Percentiles rank a stretch among this genome's conserved stretches.
phyloP scores from a whole-genome alignment of 2,888 invertebrate genomes.

The Rhogogaster chlorosoma region DNA sequence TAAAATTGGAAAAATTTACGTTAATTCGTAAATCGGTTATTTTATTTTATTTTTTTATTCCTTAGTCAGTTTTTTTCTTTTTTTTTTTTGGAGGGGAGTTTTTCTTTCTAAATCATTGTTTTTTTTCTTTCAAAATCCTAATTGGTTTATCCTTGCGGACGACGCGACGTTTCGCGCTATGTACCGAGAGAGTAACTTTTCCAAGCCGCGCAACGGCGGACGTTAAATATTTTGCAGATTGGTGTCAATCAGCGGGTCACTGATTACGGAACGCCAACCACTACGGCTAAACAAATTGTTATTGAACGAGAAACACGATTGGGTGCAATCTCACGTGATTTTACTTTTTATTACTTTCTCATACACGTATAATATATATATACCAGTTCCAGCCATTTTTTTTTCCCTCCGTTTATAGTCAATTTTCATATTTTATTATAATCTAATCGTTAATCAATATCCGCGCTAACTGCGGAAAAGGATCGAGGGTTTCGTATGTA shows the following conservation, averaged over 20 bases:
- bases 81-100: not conserved
- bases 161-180: not conserved
- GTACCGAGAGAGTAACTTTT: not conserved
- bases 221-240: slow-evolving; percentile 65
- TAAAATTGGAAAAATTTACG: not conserved
- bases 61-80: no score
- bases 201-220: not conserved
- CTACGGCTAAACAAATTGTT: slow-evolving; percentile 51
- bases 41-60: not conserved
- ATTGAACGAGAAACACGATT: slow-evolving; percentile 5
- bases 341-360: not conserved
- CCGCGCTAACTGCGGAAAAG: no score
- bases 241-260: slow-evolving; percentile 71
- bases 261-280: slow-evolving; percentile 58
- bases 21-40: not conserved
- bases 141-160: slow-evolving; percentile 24
- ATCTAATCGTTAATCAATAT: no score
- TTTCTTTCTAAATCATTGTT: not conserved
- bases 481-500: no score
- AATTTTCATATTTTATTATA: no score
- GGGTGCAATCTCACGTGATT: slow-evolving; percentile 15
- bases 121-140: not conserved
- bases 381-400: no score
- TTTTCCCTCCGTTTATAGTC: no score
- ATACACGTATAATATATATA: no score